Base-by-base conservation (phyloP, 1,140 invertebrate genomes). In the Heliconius nattereri region DNA sequence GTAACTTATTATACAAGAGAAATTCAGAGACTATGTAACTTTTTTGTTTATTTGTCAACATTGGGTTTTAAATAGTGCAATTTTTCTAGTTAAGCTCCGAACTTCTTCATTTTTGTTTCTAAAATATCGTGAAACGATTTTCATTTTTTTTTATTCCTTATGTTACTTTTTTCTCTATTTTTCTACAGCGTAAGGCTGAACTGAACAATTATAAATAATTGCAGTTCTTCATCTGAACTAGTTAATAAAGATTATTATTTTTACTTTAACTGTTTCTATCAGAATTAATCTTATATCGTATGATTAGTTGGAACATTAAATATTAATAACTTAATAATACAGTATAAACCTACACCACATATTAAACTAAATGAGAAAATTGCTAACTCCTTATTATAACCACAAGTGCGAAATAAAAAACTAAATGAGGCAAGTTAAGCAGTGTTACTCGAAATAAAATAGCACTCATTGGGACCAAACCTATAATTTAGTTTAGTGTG, bases 401-500 rank as follows among this genome's bases (percentile, higher is more conserved):
- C 40, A 45, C 40, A 26, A 66, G 60, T 66, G 60, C 26, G 60
- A 66, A 66, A 66, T 66, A 66, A 66, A 66, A 66, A 66, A 66
- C 9, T 29, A 26, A 66, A 26, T 66, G 60, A 26, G n/a, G 13
- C 23, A 11, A 60, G 23, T 13, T 66, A 29, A 66, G 11, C 23
- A 26, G 9, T 11, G n/a, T 23, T 57, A 26, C 26, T 26, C 23
- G 7, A 66, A 66, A 66, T 66, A 66, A 66, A 66, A 66, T 66
- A 1, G 26, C 60, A 66, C 13, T 66, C 9, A 60, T 9, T 60
- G n/a, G 57, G 7, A 60, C 20, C 23, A 13, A 66, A 66, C 60
- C 11, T 66, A 66, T 66, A 66, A 66, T 66, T 66, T 66, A 13
- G 26, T 26, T 29, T 66, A 66, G 23, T 66, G 23, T 66, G 60